A percentile compares a stretch with the other conserved stretches of the same genome.
Conservation (phyloP, 2,888 invertebrate species). For the Lasioglossum morio region DNA sequence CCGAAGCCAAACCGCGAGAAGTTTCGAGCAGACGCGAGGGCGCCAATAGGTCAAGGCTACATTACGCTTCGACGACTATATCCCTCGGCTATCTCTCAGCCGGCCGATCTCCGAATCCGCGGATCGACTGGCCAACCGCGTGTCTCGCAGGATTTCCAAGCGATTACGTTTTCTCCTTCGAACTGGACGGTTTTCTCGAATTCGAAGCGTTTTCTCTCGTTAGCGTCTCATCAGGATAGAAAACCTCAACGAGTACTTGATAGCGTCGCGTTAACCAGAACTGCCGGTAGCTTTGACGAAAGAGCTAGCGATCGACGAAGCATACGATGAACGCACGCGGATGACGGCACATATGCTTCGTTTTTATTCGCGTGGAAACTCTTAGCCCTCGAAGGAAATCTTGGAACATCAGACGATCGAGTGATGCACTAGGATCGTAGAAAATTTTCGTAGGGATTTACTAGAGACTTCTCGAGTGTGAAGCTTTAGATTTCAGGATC, state of each 20-base stretch:
- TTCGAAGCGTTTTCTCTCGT: background rate
- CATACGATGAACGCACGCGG: background rate
- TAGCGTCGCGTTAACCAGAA: background rate
- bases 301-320: background rate
- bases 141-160: background rate
- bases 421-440: background rate
- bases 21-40: conserved; percentile 61
- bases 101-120: conserved; percentile 26
- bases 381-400: too few relatives aligned
- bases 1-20: conserved; percentile 67
- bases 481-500: background rate
- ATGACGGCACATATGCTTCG: background rate
- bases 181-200: background rate
- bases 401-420: background rate
- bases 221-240: background rate
- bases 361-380: too few relatives aligned
- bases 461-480: background rate
- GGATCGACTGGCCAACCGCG: conserved; percentile 15
- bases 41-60: conserved; percentile 70
- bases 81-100: conserved; percentile 5
- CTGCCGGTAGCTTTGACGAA: background rate
- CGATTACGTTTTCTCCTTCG: background rate
- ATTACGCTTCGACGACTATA: conserved; percentile 47
- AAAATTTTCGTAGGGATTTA: background rate
- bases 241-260: background rate